Percentiles rank a stretch among this genome's conserved stretches.
phyloP scores from a whole-genome alignment of 2,797 vertebrate species.

The Xerus rutilus region DNA sequence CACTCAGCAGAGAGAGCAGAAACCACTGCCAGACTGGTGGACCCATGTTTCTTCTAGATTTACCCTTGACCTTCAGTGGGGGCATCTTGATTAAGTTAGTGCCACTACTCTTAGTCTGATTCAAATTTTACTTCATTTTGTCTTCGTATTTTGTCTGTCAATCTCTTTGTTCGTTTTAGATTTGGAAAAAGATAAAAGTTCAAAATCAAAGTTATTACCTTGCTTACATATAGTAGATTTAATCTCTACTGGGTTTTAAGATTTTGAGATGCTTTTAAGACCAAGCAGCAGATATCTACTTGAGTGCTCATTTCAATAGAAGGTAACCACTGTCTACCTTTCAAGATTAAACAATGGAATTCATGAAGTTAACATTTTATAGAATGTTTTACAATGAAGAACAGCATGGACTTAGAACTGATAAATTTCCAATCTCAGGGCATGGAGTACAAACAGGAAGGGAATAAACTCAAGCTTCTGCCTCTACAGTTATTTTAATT shows the following conservation, averaged over 20 bases:
- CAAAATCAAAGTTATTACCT: constrained; percentile 40
- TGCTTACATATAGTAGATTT: not conserved
- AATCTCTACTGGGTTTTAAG: not conserved
- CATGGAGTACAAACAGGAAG: not conserved
- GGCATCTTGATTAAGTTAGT: not conserved
- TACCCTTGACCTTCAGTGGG: not conserved
- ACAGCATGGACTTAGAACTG: not conserved
- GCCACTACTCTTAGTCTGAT: not conserved
- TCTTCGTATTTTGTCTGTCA: not conserved
- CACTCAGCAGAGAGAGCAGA: not conserved
- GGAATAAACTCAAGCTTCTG: not conserved
- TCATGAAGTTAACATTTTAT: not conserved
- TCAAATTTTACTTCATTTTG: constrained; percentile 1
- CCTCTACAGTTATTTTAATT: not conserved
- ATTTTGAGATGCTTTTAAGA: constrained; percentile 44
- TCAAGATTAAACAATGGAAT: not conserved
- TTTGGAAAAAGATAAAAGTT: not conserved
- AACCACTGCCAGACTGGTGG: too few relatives aligned
- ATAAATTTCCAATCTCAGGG: not conserved
- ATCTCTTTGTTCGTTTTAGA: constrained; percentile 26
- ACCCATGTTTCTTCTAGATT: not conserved
- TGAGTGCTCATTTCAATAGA: not conserved
- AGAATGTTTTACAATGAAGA: not conserved
- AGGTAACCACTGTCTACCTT: not conserved
- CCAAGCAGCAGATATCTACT: not conserved